Evolutionary conservation across 2,113 vertebrate species (phyloP).

Genomic region (Chaenocephalus aceratus): DNA sequence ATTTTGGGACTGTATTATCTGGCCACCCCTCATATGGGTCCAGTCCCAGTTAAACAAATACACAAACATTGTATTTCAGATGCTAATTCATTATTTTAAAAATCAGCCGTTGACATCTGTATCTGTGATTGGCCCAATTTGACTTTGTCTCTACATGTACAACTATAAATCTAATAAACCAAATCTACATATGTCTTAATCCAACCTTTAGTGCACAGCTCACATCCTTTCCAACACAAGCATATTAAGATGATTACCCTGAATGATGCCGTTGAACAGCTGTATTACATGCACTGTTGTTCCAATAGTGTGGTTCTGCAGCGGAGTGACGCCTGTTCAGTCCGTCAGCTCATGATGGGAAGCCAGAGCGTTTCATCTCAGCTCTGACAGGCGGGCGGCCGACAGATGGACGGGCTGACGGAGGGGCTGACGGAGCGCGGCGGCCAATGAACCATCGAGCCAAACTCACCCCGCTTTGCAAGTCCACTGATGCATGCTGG

Average conservation of each 20-base stretch:
- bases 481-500: slow-evolving; percentile 53
- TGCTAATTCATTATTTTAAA: not conserved
- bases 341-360: slow-evolving; percentile 39
- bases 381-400: slow-evolving; percentile 56
- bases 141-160: not conserved
- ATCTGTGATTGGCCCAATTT: not conserved
- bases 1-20: no score
- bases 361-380: slow-evolving; percentile 41
- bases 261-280: slow-evolving; percentile 18
- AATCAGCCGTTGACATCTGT: not conserved
- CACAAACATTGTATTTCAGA: not conserved
- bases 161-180: not conserved
- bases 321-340: slow-evolving; percentile 26
- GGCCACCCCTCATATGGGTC: no score
- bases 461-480: slow-evolving; percentile 52
- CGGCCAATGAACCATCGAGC: slow-evolving; percentile 58
- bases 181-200: not conserved
- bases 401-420: slow-evolving; percentile 64
- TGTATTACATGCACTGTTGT: not conserved
- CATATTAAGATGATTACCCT: slow-evolving; percentile 8
- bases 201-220: not conserved
- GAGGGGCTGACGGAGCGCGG: slow-evolving; percentile 62
- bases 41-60: no score
- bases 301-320: slow-evolving; percentile 17
- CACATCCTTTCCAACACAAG: slow-evolving; percentile 10